A percentile compares a stretch with the other conserved stretches of the same genome.
These are phyloP conservation scores for Orussus abietinus DNA, from an alignment of 1,140 invertebrate species.

Conservation along the genomic window DNA sequence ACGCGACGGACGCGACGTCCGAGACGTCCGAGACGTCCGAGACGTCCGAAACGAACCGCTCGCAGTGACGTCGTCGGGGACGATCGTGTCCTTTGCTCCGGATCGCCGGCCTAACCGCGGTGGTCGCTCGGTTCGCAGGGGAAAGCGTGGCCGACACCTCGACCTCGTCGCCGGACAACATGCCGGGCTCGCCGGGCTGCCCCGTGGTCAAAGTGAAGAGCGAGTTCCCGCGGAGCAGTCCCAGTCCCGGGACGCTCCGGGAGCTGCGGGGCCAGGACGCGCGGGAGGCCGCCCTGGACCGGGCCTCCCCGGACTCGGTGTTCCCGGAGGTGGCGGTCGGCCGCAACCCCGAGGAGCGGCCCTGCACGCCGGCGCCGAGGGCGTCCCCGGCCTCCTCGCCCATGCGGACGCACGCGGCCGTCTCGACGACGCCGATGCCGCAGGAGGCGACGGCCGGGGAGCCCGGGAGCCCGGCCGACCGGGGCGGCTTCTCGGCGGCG, in stretches of 20 bases:
- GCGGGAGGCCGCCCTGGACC: constrained; percentile 36
- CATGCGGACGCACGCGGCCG: constrained; percentile 27
- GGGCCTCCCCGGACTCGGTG: constrained; percentile 51
- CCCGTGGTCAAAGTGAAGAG: constrained; percentile 51
- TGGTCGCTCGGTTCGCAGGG: constrained; percentile 61
- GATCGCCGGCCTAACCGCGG: no score
- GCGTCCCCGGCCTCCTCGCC: constrained; percentile 45
- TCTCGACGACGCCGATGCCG: constrained; percentile 42
- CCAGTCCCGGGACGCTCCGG: constrained; percentile 44
- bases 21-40: no score
- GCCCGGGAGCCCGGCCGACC: constrained; percentile 45
- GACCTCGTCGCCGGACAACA: constrained; percentile 79
- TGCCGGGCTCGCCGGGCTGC: constrained; percentile 65
- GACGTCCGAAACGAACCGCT: no score
- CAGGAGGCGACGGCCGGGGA: constrained; percentile 43
- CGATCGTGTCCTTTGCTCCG: no score
- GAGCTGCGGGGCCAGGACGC: constrained; percentile 29
- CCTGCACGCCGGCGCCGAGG: constrained; percentile 44
- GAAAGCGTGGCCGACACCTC: constrained; percentile 87
- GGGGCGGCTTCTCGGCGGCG: constrained; percentile 37
- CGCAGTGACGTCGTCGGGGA: no score
- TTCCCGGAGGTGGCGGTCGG: constrained; percentile 38
- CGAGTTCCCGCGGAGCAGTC: constrained; percentile 49
- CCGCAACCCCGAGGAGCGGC: constrained; percentile 41
- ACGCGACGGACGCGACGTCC: no score